A percentile compares a stretch with the other conserved stretches of the same genome.
Evolutionary conservation across 2,113 vertebrate genomes (phyloP).

Genomic region (Bostrychus sinensis): DNA sequence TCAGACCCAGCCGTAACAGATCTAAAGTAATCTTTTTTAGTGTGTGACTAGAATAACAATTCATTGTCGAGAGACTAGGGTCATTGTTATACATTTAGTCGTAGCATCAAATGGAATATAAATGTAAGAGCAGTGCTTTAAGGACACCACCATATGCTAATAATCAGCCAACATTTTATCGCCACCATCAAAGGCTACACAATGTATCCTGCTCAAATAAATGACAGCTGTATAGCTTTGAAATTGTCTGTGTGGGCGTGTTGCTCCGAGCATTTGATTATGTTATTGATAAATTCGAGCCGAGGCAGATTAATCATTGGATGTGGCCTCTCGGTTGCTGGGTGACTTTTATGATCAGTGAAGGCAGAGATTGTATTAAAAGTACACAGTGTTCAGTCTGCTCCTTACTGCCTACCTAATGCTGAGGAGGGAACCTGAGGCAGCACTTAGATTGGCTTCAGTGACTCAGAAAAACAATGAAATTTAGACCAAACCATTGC

Average conservation of each 20-base stretch:
- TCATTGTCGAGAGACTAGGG: not conserved
- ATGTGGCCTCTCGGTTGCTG: not conserved
- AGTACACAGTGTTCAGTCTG: not conserved
- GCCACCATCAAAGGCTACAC: conserved; percentile 5
- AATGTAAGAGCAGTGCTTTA: not conserved
- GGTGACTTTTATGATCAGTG: conserved; percentile 11
- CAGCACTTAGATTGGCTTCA: not conserved
- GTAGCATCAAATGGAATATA: not conserved
- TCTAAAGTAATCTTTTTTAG: not conserved
- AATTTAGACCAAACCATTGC: not conserved
- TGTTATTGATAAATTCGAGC: conserved; percentile 36
- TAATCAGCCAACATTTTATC: conserved; percentile 4
- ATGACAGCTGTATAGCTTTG: conserved; percentile 34
- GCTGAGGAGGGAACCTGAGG: not conserved
- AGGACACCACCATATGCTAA: not conserved
- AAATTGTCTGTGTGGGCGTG: conserved; percentile 32
- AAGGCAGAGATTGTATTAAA: conserved; percentile 26
- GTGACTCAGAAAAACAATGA: not conserved
- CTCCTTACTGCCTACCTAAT: too few species aligned
- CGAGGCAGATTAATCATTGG: conserved; percentile 9
- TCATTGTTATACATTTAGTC: not conserved
- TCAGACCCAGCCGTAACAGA: not conserved
- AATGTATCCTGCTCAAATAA: not conserved
- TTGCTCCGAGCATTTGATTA: conserved; percentile 36
- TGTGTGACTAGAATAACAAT: too few species aligned